Conservation (phyloP, 2,113 vertebrate genomes). For the Xyliphius kryptos region DNA sequence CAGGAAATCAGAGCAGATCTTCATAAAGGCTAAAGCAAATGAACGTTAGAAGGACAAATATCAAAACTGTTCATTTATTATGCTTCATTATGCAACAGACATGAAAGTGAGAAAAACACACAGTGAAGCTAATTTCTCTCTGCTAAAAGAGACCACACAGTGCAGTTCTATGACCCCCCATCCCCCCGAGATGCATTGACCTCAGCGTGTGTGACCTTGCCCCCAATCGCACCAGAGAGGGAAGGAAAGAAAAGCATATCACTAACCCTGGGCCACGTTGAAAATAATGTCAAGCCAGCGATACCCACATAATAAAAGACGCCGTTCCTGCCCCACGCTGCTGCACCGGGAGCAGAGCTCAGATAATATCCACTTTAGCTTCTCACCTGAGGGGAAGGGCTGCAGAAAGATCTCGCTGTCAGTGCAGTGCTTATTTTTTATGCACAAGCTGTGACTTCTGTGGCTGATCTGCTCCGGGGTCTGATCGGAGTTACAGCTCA, state of each 20-base stretch:
- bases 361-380: conserved; percentile 42
- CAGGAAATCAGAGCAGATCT: too few relatives aligned
- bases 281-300: conserved; percentile 42
- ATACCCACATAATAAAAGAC: conserved; percentile 24
- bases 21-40: too few relatives aligned
- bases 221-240: conserved; percentile 6
- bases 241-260: conserved; percentile 34
- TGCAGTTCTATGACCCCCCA: too few relatives aligned
- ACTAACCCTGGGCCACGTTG: conserved; percentile 21
- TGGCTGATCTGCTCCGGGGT: conserved; percentile 14
- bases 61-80: too few relatives aligned
- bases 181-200: conserved; percentile 16
- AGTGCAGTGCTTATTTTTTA: conserved; percentile 27
- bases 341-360: conserved; percentile 17
- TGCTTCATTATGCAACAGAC: too few relatives aligned
- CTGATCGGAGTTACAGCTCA: conserved; percentile 8
- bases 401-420: conserved; percentile 20
- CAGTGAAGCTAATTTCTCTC: too few relatives aligned
- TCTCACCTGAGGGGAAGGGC: conserved; percentile 38
- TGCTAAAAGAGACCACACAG: too few relatives aligned
- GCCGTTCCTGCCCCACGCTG: conserved; percentile 30
- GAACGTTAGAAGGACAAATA: too few relatives aligned
- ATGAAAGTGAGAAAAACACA: too few relatives aligned
- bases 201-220: conserved; percentile 34
- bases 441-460: conserved; percentile 22